phyloP scores from a whole-genome alignment of 2,888 invertebrate genomes.

The Autographa pulchrina region DNA sequence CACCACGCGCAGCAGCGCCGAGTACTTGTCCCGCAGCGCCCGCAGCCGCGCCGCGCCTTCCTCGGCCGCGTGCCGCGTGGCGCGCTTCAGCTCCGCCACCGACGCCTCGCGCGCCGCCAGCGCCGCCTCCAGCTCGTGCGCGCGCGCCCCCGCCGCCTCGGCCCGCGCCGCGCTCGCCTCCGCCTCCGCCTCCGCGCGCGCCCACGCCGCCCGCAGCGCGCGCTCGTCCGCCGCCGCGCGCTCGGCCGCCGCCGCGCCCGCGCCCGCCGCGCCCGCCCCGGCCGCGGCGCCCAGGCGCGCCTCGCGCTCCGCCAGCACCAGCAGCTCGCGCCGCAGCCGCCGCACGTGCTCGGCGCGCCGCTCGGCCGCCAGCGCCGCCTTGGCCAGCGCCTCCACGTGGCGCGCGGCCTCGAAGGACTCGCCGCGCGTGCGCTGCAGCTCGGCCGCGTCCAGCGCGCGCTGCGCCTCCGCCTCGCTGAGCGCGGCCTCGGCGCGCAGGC shows the following conservation, averaged over 20 bases:
- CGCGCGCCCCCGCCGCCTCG: conserved; percentile 79
- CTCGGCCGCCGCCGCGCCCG: conserved; percentile 58
- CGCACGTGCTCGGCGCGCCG: conserved; percentile 82
- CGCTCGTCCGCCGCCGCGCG: conserved; percentile 57
- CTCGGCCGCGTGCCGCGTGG: conserved; percentile 86
- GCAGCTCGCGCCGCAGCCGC: conserved; percentile 82
- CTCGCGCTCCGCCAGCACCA: conserved; percentile 81
- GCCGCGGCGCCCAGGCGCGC: conserved; percentile 71
- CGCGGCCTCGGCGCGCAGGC: conserved; percentile 75
- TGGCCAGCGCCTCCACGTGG: conserved; percentile 78
- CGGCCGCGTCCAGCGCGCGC: conserved; percentile 77
- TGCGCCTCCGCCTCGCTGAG: conserved; percentile 83
- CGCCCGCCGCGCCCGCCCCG: conserved; percentile 53
- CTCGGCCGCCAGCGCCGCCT: conserved; percentile 77
- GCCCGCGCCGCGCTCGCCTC: conserved; percentile 84
- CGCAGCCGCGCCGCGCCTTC: conserved; percentile 90
- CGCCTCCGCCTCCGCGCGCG: conserved; percentile 83
- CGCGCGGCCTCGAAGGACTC: conserved; percentile 79
- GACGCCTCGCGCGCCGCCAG: conserved; percentile 77
- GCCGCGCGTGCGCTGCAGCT: conserved; percentile 78
- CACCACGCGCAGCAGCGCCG: conserved; percentile 88
- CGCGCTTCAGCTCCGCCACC: conserved; percentile 85
- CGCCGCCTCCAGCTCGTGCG: conserved; percentile 83
- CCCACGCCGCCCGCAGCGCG: conserved; percentile 67
- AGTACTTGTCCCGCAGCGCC: conserved; percentile 90